These are phyloP conservation scores for Drosophila mauritiana DNA, from an alignment of 1,140 invertebrate species.

Conservation along the genomic window DNA sequence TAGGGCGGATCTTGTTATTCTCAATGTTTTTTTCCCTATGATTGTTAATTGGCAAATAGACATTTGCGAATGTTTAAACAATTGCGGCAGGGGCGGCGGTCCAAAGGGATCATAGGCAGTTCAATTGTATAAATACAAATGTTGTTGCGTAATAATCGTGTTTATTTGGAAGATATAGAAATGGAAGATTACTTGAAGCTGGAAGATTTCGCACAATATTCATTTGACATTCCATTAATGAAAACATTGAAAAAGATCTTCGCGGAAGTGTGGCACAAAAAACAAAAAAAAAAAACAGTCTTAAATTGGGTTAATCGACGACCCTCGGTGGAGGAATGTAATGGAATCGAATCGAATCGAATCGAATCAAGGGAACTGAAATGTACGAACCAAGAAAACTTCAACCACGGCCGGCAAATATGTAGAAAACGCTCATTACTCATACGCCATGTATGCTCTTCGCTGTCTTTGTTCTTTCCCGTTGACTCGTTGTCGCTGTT, in stretches of 20 bases:
- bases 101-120: slow-evolving; percentile 21
- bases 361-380: slow-evolving; percentile 6
- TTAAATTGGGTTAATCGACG: slow-evolving; percentile 46
- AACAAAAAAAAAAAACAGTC: background rate
- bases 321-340: background rate
- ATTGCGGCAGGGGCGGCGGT: slow-evolving; percentile 14
- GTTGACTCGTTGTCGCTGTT: slow-evolving; percentile 6
- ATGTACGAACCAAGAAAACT: slow-evolving; percentile 3
- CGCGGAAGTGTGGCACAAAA: slow-evolving; percentile 7
- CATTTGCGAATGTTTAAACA: slow-evolving; percentile 58
- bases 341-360: slow-evolving; percentile 1
- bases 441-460: slow-evolving; percentile 45
- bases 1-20: slow-evolving; percentile 16
- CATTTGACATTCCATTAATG: slow-evolving; percentile 11
- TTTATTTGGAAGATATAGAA: background rate
- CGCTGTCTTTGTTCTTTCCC: slow-evolving; percentile 21
- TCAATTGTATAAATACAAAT: slow-evolving; percentile 39
- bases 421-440: slow-evolving; percentile 39
- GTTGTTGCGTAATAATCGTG: background rate
- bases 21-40: slow-evolving; percentile 40
- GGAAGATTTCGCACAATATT: background rate
- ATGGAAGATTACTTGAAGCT: background rate
- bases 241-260: slow-evolving; percentile 4
- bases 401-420: slow-evolving; percentile 4
- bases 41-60: slow-evolving; percentile 74